Base-by-base conservation (phyloP, 2,888 invertebrate species). In the Crioceris asparagi region DNA sequence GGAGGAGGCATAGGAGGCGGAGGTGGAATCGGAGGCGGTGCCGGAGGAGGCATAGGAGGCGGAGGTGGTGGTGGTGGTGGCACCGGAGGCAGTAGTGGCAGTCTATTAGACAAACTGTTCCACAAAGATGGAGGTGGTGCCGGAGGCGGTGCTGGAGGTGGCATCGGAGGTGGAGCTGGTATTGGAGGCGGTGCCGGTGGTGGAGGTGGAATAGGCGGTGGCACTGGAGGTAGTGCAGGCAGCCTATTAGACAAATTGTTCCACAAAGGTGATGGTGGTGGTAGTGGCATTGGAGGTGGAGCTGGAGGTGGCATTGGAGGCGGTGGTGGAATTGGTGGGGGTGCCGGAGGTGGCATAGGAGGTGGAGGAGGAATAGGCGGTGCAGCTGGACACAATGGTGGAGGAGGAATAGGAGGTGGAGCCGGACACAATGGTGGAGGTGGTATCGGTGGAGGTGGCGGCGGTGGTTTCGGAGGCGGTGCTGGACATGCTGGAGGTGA, bases 11-110 rank as follows among this genome's bases (percentile, higher is more conserved):
- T 14, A 27, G 19, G 32, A n/a, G 29, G 19, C 11, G 38, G 36
- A 19, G 33, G 41, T 15, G 21, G 32, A 1, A 18, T 36, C 16
- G 35, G 35, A 17, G 37, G 37, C 19, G 21, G 11, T 19, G 21
- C 15, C 5, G 19, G 18, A 11, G 15, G 11, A 27, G 27, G 27
- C 15, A 27, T 14, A 27, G 19, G 32, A n/a, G 29, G 19, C 11
- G 38, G 36, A 19, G 33, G 41, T 15, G 21, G 32, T 2, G 18
- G 33, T 18, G 35, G 35, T 12, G 37, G 37, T 25, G 21, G 11
- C 15, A 14, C 15, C 5, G 19, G 18, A 11, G 15, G 11, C 12
- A 15, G 27, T 27, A 27, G 15, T 14, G 19, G 32, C n/a, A n/a
- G n/a, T n/a, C n/a, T n/a, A n/a, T n/a, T n/a, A n/a, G n/a, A n/a